A percentile compares a stretch with the other conserved stretches of the same genome.
phyloP scores from a whole-genome alignment of 1,140 invertebrate species.

The Hermatobates lingyangjiaoensis region DNA sequence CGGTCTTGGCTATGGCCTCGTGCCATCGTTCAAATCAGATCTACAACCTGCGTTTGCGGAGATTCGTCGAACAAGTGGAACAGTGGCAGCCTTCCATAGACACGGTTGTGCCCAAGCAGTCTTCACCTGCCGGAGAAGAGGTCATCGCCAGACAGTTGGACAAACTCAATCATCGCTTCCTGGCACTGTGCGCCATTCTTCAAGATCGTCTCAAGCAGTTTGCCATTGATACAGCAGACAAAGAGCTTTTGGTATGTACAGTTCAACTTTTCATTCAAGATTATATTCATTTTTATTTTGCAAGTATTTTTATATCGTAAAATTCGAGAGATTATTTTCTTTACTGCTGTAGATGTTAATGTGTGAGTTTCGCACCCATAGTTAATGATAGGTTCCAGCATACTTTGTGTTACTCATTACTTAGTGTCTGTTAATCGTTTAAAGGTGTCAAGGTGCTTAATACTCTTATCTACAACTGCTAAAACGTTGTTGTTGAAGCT shows the following conservation, averaged over 20 bases:
- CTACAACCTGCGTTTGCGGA: conserved; percentile 67
- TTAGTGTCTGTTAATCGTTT: too few relatives aligned
- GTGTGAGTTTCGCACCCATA: too few relatives aligned
- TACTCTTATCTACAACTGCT: too few relatives aligned
- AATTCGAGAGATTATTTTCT: too few relatives aligned
- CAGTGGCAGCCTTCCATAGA: conserved; percentile 69
- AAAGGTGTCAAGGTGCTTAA: too few relatives aligned
- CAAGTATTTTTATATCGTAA: background rate
- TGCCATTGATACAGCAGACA: conserved; percentile 19
- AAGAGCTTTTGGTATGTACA: background rate
- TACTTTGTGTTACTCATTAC: too few relatives aligned
- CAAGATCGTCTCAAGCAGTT: conserved; percentile 35
- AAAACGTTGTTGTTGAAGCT: too few relatives aligned
- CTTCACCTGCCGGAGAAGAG: conserved; percentile 34
- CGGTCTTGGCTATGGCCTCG: too few relatives aligned
- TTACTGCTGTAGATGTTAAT: too few relatives aligned
- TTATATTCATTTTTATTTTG: too few relatives aligned
- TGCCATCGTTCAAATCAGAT: conserved; percentile 45
- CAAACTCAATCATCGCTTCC: conserved; percentile 61
- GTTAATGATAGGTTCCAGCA: too few relatives aligned
- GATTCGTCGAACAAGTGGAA: conserved; percentile 72
- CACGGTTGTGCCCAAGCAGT: conserved; percentile 29
- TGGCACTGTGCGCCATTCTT: conserved; percentile 48
- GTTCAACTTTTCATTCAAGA: background rate
- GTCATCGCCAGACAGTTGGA: conserved; percentile 77